Evolutionary conservation across 2,113 vertebrate genomes (phyloP).

Genomic region (Oreocharis arfaki): DNA sequence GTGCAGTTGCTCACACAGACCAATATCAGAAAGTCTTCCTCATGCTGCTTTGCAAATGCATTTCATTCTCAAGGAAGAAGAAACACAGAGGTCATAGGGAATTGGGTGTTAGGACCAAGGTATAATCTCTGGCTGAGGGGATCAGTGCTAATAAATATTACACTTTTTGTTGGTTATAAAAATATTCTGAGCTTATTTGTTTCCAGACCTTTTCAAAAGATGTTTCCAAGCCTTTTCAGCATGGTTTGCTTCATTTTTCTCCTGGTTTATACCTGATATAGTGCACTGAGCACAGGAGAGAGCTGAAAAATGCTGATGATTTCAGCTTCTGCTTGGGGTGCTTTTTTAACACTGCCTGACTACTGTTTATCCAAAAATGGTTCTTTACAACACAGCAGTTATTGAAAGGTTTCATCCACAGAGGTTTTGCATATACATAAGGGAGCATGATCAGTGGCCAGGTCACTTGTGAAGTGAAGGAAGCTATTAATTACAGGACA

Average conservation of each 20-base stretch:
- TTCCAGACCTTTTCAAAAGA: neutral
- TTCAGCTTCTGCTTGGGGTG: neutral
- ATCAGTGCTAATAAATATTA: neutral
- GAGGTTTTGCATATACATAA: neutral
- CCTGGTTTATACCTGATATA: neutral
- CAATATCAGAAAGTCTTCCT: neutral
- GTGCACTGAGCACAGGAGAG: neutral
- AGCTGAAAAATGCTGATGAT: neutral
- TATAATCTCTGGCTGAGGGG: neutral
- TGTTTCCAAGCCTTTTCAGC: neutral
- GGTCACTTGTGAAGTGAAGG: neutral
- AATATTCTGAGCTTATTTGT: neutral
- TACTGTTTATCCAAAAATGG: neutral
- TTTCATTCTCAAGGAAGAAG: neutral
- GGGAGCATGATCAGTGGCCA: neutral
- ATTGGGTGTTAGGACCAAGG: neutral
- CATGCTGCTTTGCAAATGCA: neutral
- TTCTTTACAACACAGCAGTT: neutral
- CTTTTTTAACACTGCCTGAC: neutral
- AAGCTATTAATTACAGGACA: neutral
- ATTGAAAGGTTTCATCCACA: neutral
- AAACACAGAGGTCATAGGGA: neutral
- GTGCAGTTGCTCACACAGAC: neutral
- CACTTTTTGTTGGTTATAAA: neutral
- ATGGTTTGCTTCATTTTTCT: neutral